Percentiles rank a stretch among this genome's conserved stretches.
These are phyloP conservation scores for Synergus laeviventris DNA, from an alignment of 2,888 invertebrate genomes.

Conservation along the genomic window DNA sequence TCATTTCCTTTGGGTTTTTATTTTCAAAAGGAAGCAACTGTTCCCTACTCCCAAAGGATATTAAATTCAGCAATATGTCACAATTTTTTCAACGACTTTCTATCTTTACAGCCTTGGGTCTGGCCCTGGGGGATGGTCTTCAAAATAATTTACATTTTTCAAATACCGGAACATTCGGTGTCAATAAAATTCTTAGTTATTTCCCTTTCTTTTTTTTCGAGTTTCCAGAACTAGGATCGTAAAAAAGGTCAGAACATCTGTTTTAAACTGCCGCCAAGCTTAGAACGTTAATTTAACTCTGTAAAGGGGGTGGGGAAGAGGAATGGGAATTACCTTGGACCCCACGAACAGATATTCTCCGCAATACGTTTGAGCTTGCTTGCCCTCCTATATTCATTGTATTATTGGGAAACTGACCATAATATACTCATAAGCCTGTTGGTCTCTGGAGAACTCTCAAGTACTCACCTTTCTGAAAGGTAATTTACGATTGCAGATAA, in stretches of 20 bases:
- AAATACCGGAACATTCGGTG: constrained; percentile 23
- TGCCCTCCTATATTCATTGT: not conserved
- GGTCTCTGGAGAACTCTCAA: not conserved
- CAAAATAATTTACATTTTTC: constrained; percentile 17
- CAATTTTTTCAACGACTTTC: constrained; percentile 7
- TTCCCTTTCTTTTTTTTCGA: constrained; percentile 14
- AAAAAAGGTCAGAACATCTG: constrained; percentile 39
- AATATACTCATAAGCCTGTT: constrained; percentile 10
- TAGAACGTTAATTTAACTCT: constrained; percentile 18
- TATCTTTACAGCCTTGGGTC: not conserved
- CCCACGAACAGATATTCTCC: constrained; percentile 1
- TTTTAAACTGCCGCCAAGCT: constrained; percentile 26
- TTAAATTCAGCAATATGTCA: not conserved
- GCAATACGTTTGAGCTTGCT: not conserved
- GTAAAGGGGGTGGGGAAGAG: not conserved
- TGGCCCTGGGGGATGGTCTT: constrained; percentile 2
- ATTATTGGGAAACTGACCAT: constrained; percentile 24
- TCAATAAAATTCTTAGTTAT: constrained; percentile 28
- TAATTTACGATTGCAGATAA: constrained; percentile 25
- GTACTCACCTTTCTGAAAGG: constrained; percentile 12
- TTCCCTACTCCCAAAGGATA: not conserved
- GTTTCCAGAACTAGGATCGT: constrained; percentile 23
- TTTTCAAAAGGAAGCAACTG: no score
- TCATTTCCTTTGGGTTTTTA: no score
- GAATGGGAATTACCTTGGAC: constrained; percentile 1